Base-by-base conservation (phyloP, 2,888 invertebrate genomes). In the Merodon equestris region DNA sequence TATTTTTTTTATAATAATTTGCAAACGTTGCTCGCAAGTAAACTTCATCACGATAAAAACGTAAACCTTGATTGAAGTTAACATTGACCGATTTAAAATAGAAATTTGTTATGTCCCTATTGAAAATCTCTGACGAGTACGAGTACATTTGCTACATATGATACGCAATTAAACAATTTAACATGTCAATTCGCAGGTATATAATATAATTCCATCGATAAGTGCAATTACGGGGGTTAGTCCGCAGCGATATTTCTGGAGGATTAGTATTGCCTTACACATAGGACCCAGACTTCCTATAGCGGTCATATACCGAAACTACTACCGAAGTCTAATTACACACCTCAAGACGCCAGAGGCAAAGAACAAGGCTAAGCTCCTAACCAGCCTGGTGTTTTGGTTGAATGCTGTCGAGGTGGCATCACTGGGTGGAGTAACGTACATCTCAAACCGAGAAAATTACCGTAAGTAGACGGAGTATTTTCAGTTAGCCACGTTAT, bases 171-270 rank as follows among this genome's bases (percentile, higher is more conserved):
- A n/a, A n/a, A n/a, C n/a, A n/a, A n/a, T n/a, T n/a, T n/a, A n/a
- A n/a, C n/a, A n/a, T n/a, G n/a, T n/a, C n/a, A n/a, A n/a, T 51
- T 51, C 90, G 3, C 89, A 97, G 97, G 97, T 97, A 67, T 96
- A 95, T 89, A 97, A 97, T 90, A 93, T 96, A 89, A 94, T 97
- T 87, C 97, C 97, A 85, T 97, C 97, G 85, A 97, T 97, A 90
- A 97, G 97, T 91, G 96, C 97, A 83, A 96, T 97, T 88, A 97
- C 97, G 79, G 97, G 97, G 58, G 93, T 97, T 83, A 95, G 95
- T 86, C 97, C 97, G 19, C 96, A 97, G 89, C 91, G 95, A 85
- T 97, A 97, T 90, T 90, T 97, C 84, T 97, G 97, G 97, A 92
- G 97, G 85, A 93, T 96, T 86, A 95, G 95, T 88, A 94, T 97